Evolutionary conservation across 2,797 vertebrate species (phyloP).

Genomic region (Acanthurus leucopareius): DNA sequence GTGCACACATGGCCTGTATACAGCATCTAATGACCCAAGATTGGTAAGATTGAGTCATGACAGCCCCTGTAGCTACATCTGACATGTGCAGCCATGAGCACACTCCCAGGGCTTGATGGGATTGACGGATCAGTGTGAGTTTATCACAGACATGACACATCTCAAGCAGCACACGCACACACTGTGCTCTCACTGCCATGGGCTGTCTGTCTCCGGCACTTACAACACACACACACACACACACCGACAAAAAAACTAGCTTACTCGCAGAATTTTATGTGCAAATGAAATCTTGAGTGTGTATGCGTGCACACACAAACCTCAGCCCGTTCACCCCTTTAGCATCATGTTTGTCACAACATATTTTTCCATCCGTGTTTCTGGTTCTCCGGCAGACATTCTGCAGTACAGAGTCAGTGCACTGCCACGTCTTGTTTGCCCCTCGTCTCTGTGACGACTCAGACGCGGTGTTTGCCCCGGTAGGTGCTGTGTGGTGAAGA

Average conservation of each 20-base stretch:
- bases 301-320: background rate
- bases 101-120: conserved; percentile 71
- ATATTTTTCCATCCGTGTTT: conserved; percentile 39
- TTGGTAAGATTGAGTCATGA: conserved; percentile 72
- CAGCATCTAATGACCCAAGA: conserved; percentile 48
- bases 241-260: conserved; percentile 11
- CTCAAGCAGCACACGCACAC: conserved; percentile 52
- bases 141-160: conserved; percentile 77
- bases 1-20: conserved; percentile 10
- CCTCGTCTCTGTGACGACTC: conserved; percentile 59
- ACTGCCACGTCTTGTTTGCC: conserved; percentile 48
- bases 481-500: conserved; percentile 29
- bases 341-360: conserved; percentile 32
- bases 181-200: conserved; percentile 42
- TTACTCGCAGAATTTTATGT: conserved; percentile 15
- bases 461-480: conserved; percentile 48
- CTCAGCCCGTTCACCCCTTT: conserved; percentile 17
- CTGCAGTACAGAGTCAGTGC: conserved; percentile 66
- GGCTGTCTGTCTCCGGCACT: conserved; percentile 44
- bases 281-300: background rate
- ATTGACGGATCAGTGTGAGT: conserved; percentile 75
- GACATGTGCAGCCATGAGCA: conserved; percentile 73
- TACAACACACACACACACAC: conserved; percentile 35
- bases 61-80: conserved; percentile 72
- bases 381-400: conserved; percentile 49